A percentile compares a stretch with the other conserved stretches of the same genome.
Evolutionary conservation across 2,797 vertebrate genomes (phyloP).

Genomic region (Sandelia bainsii): DNA sequence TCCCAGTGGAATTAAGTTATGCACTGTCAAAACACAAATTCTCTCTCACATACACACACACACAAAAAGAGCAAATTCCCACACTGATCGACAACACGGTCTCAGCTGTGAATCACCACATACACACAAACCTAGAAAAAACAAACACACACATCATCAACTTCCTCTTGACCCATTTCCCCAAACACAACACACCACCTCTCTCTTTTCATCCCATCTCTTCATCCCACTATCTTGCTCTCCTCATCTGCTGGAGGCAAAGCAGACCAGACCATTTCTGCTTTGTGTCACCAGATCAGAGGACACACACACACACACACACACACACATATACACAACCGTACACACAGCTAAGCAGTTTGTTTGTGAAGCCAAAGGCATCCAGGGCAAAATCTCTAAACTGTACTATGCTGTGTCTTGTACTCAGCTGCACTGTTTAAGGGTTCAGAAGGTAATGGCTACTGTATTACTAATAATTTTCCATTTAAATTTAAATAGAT

Average conservation of each 20-base stretch:
- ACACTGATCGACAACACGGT: conserved; percentile 40
- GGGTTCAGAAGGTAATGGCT: conserved; percentile 28
- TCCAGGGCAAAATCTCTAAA: conserved; percentile 36
- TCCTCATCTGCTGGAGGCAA: conserved; percentile 35
- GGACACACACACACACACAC: conserved; percentile 31
- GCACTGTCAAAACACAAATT: conserved; percentile 45
- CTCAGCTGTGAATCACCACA: conserved; percentile 66
- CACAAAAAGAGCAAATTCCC: conserved; percentile 31
- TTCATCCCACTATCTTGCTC: conserved; percentile 14
- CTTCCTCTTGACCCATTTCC: conserved; percentile 75
- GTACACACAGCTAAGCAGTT: conserved; percentile 43
- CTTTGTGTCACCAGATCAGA: conserved; percentile 57
- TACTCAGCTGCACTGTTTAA: conserved; percentile 1
- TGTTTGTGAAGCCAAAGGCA: conserved; percentile 57
- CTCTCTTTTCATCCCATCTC: conserved; percentile 35
- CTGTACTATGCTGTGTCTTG: conserved; percentile 25
- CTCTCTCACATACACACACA: conserved; percentile 30
- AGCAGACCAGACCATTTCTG: conserved; percentile 51
- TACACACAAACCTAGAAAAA: conserved; percentile 10
- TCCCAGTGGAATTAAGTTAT: conserved; percentile 74
- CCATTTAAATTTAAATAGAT: neutral
- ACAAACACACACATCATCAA: conserved; percentile 43
- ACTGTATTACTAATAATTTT: neutral
- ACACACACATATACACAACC: conserved; percentile 31
- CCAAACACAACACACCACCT: conserved; percentile 61